phyloP scores from a whole-genome alignment of 1,140 invertebrate species.

The Dreissena rostriformis region DNA sequence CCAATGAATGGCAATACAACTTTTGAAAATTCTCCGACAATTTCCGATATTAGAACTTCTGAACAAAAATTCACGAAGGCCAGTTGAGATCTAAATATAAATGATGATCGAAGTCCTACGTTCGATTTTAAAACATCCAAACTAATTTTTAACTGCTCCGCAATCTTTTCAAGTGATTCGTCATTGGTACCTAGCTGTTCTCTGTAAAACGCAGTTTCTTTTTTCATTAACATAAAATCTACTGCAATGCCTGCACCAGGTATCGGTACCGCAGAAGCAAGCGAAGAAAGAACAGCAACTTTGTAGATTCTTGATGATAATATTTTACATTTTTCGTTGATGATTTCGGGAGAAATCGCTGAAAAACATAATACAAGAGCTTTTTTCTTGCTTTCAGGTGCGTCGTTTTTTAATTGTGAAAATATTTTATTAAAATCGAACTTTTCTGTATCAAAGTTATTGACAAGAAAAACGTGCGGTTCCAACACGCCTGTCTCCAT shows the following conservation, averaged over 20 bases:
- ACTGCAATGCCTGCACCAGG: neutral
- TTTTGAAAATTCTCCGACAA: neutral
- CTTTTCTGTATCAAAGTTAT: neutral
- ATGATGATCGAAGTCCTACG: neutral
- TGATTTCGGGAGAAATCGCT: neutral
- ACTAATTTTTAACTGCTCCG: neutral
- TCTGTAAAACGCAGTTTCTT: neutral
- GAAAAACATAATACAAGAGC: neutral
- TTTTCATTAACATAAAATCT: neutral
- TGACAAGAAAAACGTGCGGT: neutral
- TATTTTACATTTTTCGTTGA: neutral
- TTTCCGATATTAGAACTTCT: neutral
- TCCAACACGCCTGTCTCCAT: neutral
- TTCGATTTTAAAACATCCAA: neutral
- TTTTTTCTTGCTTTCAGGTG: neutral
- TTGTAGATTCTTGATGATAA: no score
- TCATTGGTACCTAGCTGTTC: neutral
- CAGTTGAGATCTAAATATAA: neutral
- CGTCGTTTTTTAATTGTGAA: neutral
- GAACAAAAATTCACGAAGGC: neutral
- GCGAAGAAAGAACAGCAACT: neutral
- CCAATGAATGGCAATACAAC: neutral
- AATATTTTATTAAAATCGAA: neutral
- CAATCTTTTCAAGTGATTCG: neutral
- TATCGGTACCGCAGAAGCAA: neutral